These are phyloP conservation scores for Eupithecia centaureata DNA, from an alignment of 2,888 invertebrate species.

Conservation along the genomic window DNA sequence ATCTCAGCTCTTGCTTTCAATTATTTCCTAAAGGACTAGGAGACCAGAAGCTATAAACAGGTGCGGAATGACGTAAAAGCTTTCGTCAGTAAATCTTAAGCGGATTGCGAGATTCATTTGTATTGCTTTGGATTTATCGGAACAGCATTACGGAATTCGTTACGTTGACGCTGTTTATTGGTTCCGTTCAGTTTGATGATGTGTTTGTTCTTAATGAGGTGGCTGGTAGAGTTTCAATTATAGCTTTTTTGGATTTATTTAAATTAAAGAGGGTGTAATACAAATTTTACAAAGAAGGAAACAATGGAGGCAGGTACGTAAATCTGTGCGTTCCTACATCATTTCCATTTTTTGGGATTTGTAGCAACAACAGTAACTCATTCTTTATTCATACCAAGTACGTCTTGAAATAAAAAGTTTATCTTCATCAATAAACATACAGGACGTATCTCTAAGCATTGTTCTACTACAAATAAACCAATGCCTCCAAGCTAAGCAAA, in stretches of 20 bases:
- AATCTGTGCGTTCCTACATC: too few species aligned
- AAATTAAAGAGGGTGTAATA: not conserved
- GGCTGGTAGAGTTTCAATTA: not conserved
- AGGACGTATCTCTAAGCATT: too few species aligned
- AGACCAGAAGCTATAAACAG: constrained; percentile 14
- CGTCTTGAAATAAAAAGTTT: too few species aligned
- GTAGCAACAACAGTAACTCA: too few species aligned
- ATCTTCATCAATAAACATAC: too few species aligned
- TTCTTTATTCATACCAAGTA: too few species aligned
- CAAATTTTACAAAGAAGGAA: too few species aligned
- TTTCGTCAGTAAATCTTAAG: constrained; percentile 25
- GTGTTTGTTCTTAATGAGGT: constrained; percentile 11
- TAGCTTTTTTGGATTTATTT: not conserved
- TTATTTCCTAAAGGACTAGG: constrained; percentile 9
- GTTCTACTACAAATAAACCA: not conserved
- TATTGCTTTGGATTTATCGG: constrained; percentile 30
- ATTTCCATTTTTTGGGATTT: too few species aligned
- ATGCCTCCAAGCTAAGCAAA: constrained; percentile 1
- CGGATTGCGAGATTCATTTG: constrained; percentile 33
- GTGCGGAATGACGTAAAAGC: constrained; percentile 13
- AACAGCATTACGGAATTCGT: constrained; percentile 29
- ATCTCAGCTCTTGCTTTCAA: not conserved
- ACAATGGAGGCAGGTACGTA: too few species aligned
- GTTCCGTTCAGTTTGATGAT: constrained; percentile 19
- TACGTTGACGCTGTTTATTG: constrained; percentile 12